Percentiles rank a stretch among this genome's conserved stretches.
These are phyloP conservation scores for Xiphophorus maculatus DNA, from an alignment of 2,113 vertebrate genomes.

Conservation along the genomic window DNA sequence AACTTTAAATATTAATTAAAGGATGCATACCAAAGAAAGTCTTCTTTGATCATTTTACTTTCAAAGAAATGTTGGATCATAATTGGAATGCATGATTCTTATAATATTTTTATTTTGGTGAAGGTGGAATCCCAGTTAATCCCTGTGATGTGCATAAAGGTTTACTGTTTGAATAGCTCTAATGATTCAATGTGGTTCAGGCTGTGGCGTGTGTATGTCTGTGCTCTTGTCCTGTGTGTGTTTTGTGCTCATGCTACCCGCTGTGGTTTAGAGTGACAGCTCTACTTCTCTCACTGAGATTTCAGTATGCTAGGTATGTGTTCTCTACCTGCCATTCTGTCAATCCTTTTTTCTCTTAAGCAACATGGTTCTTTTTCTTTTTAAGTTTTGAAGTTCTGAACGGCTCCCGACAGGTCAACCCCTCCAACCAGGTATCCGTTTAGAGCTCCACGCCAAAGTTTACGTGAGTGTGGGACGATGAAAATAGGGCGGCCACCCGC, in stretches of 20 bases:
- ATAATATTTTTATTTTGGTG: too few species aligned
- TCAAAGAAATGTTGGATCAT: too few species aligned
- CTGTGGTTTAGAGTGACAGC: constrained; percentile 47
- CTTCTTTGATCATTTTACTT: too few species aligned
- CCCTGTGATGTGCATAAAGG: not conserved
- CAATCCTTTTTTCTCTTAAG: not conserved
- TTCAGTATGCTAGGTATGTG: constrained; percentile 53
- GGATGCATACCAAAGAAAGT: too few species aligned
- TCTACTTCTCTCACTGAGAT: constrained; percentile 43
- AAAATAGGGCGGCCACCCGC: constrained; percentile 35
- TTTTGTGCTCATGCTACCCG: not conserved
- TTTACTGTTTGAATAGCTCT: not conserved
- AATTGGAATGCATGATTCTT: too few species aligned
- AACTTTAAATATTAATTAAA: not conserved
- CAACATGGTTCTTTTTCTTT: too few species aligned
- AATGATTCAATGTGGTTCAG: not conserved
- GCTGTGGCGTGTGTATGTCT: constrained; percentile 11
- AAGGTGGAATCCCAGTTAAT: not conserved
- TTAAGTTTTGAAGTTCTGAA: too few species aligned
- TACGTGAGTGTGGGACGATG: constrained; percentile 29
- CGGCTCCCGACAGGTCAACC: not conserved
- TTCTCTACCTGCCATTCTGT: not conserved
- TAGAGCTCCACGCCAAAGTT: not conserved
- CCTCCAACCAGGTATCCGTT: not conserved
- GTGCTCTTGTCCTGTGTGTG: not conserved